Evolutionary conservation across 2,797 vertebrate genomes (phyloP).

Genomic region (Paramormyrops hopkinsi): DNA sequence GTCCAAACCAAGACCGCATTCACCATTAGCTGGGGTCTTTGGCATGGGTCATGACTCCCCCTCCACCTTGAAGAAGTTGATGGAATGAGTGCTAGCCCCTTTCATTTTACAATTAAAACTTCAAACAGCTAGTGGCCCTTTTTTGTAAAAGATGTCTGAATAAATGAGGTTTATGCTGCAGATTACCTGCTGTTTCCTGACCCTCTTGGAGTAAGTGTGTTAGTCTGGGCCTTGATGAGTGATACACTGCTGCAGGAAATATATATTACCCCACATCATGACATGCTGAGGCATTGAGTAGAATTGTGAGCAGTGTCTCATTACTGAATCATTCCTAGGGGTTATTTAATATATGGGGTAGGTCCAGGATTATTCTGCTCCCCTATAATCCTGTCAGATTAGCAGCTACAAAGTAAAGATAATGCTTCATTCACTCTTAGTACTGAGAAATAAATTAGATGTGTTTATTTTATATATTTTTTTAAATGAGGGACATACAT

Average conservation of each 20-base stretch:
- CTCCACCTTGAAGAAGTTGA: neutral
- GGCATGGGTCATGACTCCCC: no score
- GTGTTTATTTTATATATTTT: neutral
- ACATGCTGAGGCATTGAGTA: neutral
- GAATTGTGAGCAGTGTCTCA: neutral
- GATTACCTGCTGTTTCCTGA: neutral
- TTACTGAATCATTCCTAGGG: neutral
- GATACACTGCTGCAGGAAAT: neutral
- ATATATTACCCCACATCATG: neutral
- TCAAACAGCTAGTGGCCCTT: neutral
- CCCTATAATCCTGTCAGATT: neutral
- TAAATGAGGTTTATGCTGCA: neutral
- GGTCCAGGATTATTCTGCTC: neutral
- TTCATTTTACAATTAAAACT: neutral
- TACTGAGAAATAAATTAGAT: neutral
- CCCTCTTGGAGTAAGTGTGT: neutral
- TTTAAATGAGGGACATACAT: neutral
- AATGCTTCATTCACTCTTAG: neutral
- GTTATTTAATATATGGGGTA: neutral
- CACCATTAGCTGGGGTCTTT: no score
- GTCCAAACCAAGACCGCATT: no score
- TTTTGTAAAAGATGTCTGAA: neutral
- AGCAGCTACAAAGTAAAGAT: neutral
- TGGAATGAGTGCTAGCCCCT: neutral
- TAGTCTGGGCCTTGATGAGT: neutral